Percentiles rank a stretch among this genome's conserved stretches.
Conservation (phyloP, 2,113 vertebrate species). For the Lucifuga dentata region DNA sequence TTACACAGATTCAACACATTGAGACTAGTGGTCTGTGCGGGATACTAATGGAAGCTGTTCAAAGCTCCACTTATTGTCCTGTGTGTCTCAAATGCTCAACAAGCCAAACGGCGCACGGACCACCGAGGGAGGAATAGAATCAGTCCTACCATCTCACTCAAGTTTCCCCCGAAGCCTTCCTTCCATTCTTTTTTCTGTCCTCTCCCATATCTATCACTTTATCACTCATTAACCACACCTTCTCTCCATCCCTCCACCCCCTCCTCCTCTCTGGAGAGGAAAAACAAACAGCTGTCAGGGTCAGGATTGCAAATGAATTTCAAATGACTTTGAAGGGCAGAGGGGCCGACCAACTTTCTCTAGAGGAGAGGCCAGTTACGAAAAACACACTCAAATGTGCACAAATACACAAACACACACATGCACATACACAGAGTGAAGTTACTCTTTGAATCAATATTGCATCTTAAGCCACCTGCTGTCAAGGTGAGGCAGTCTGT, state of each 20-base stretch:
- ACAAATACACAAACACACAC: slow-evolving; percentile 43
- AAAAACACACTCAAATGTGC: slow-evolving; percentile 16
- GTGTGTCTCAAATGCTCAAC: slow-evolving; percentile 63
- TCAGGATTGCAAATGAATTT: slow-evolving; percentile 78
- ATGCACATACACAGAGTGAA: slow-evolving; percentile 14
- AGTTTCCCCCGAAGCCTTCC: slow-evolving; percentile 43
- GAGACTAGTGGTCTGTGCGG: slow-evolving; percentile 61
- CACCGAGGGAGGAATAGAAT: slow-evolving; percentile 39
- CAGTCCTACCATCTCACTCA: slow-evolving; percentile 16
- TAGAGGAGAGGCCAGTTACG: slow-evolving; percentile 50
- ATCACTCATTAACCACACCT: slow-evolving; percentile 66
- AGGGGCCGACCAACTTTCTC: slow-evolving; percentile 69
- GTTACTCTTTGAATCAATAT: slow-evolving; percentile 68
- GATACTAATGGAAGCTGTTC: slow-evolving; percentile 66
- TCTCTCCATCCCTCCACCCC: slow-evolving; percentile 54
- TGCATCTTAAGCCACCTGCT: slow-evolving; percentile 64
- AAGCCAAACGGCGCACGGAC: slow-evolving; percentile 55
- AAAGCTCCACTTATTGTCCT: slow-evolving; percentile 64
- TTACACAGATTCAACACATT: slow-evolving; percentile 57
- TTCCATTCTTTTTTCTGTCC: slow-evolving; percentile 62
- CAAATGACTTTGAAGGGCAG: slow-evolving; percentile 81
- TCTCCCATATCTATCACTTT: slow-evolving; percentile 65
- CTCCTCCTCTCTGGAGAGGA: slow-evolving; percentile 58
- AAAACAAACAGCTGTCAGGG: slow-evolving; percentile 82
- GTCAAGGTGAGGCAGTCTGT: slow-evolving; percentile 64